phyloP scores from a whole-genome alignment of 2,113 vertebrate species.

The Microtus richardsoni region DNA sequence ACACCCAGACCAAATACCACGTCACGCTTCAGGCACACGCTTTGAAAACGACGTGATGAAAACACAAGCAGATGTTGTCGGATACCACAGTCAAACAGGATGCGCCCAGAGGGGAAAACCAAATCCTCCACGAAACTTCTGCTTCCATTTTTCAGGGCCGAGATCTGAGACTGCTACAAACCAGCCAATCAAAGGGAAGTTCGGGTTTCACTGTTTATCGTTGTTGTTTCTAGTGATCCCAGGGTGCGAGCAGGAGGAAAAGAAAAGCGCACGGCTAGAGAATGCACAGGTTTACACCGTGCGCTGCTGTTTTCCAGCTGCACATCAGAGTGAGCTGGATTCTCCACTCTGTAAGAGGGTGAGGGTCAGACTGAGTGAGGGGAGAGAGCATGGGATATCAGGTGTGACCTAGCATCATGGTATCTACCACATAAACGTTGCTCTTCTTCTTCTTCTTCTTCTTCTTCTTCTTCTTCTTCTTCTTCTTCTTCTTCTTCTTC shows the following conservation, averaged over 20 bases:
- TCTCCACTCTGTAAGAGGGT: background rate
- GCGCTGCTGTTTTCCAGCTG: background rate
- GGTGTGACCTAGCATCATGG: no score
- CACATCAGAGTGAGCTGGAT: background rate
- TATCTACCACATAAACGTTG: no score
- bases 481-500: no score
- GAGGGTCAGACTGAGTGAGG: background rate
- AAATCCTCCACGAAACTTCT: slow-evolving; percentile 59
- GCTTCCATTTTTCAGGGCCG: background rate
- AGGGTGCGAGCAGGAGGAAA: background rate
- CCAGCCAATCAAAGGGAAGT: background rate
- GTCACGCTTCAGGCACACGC: slow-evolving; percentile 13
- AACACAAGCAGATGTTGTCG: slow-evolving; percentile 73
- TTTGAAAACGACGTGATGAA: slow-evolving; percentile 63
- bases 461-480: no score
- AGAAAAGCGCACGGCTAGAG: background rate
- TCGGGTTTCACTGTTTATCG: background rate
- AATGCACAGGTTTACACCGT: background rate
- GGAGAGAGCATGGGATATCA: background rate
- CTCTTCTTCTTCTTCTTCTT: no score
- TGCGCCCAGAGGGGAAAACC: slow-evolving; percentile 65
- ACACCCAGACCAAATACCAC: slow-evolving; percentile 24
- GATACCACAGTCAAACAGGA: slow-evolving; percentile 52
- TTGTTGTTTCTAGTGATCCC: background rate
- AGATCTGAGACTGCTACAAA: slow-evolving; percentile 3